Conservation (phyloP, 2,797 vertebrate genomes). For the Pogonophryne albipinna region DNA sequence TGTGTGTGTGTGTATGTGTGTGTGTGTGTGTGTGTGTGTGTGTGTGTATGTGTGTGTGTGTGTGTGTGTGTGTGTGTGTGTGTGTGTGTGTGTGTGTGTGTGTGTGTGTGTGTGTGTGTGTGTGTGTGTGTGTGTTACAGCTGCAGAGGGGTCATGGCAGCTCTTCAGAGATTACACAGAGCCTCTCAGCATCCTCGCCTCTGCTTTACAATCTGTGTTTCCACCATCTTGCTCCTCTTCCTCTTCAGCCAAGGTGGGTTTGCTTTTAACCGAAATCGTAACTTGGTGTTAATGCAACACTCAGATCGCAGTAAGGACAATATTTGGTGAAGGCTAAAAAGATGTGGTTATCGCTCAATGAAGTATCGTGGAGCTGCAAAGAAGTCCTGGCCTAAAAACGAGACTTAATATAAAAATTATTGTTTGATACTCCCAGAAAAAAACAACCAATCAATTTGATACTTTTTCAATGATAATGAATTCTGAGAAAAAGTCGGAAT, state of each 20-base stretch:
- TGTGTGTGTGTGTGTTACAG: not conserved
- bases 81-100: not conserved
- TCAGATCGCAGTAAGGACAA: too few species aligned
- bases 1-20: not conserved
- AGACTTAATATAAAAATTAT: too few species aligned
- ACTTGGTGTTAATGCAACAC: too few species aligned
- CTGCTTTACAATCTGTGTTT: conserved; percentile 41
- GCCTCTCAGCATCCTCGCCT: conserved; percentile 37
- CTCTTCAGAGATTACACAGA: conserved; percentile 14
- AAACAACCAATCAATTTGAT: too few species aligned
- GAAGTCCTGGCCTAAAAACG: too few species aligned
- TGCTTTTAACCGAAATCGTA: too few species aligned
- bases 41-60: not conserved
- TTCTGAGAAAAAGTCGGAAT: too few species aligned
- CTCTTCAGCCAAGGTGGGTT: conserved; percentile 72
- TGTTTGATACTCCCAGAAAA: too few species aligned
- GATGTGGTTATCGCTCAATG: too few species aligned
- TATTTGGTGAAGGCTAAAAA: too few species aligned
- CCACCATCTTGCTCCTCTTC: conserved; percentile 55
- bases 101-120: not conserved
- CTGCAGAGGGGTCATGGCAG: conserved; percentile 62
- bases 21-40: not conserved
- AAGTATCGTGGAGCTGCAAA: too few species aligned
- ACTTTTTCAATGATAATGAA: too few species aligned
- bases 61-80: not conserved